Percentiles rank a stretch among this genome's conserved stretches.
Conservation (phyloP, 2,888 invertebrate species). For the Sesamia inferens region DNA sequence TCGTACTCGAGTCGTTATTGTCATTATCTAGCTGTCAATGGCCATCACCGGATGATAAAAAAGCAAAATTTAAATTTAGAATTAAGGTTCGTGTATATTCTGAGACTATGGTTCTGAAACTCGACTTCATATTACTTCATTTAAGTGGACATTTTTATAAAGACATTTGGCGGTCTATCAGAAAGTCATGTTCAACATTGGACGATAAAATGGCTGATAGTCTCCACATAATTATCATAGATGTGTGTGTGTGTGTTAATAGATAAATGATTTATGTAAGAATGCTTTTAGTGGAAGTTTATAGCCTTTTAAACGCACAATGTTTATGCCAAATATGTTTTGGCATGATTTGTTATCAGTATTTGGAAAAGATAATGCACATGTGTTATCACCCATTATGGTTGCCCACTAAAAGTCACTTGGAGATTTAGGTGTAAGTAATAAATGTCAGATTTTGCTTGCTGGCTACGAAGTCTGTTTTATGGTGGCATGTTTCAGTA, state of each 20-base stretch:
- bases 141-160: not conserved
- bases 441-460: not conserved
- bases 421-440: slow-evolving; percentile 15
- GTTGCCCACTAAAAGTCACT: slow-evolving; percentile 24
- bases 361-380: slow-evolving; percentile 32
- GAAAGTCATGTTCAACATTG: not conserved
- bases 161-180: not conserved
- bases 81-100: not conserved
- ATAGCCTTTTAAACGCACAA: slow-evolving; percentile 35
- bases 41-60: not conserved
- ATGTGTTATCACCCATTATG: slow-evolving; percentile 12
- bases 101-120: not conserved
- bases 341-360: slow-evolving; percentile 29
- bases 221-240: not conserved
- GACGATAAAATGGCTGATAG: not conserved
- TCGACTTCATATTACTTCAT: not conserved
- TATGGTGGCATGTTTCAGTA: not conserved
- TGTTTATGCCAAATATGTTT: slow-evolving; percentile 43
- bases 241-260: not conserved
- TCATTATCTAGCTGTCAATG: not conserved
- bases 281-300: slow-evolving; percentile 31
- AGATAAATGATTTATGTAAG: slow-evolving; percentile 12
- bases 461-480: not conserved
- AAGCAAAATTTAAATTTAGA: slow-evolving; percentile 5
- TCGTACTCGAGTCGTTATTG: not conserved